These are phyloP conservation scores for Chaetodon trifascialis DNA, from an alignment of 2,113 vertebrate genomes.

Conservation along the genomic window DNA sequence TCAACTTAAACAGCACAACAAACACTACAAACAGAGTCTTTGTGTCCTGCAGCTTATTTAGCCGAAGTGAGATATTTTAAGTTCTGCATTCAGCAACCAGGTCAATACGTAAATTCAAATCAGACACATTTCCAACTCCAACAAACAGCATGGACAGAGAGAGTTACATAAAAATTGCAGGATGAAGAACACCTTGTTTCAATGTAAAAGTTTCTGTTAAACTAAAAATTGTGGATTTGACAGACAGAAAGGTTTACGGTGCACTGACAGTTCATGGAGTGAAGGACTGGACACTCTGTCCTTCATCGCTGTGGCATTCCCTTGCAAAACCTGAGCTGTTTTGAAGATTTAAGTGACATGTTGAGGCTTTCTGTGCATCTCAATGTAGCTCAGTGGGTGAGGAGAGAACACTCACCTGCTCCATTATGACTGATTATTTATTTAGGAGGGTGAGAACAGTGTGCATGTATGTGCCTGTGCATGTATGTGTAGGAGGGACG, in stretches of 20 bases:
- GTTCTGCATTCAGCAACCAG: background rate
- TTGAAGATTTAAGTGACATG: too few species aligned
- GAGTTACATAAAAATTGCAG: background rate
- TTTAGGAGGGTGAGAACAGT: background rate
- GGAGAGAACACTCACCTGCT: background rate
- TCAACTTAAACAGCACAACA: background rate
- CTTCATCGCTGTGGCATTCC: too few species aligned
- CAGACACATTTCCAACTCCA: constrained; percentile 1
- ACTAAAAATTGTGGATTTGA: background rate
- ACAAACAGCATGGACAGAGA: background rate
- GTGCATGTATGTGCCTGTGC: too few species aligned
- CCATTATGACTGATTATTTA: background rate
- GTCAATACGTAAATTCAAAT: background rate
- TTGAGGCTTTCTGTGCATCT: too few species aligned
- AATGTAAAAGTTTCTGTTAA: background rate
- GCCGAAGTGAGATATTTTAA: background rate
- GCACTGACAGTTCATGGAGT: background rate
- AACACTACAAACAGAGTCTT: constrained; percentile 17
- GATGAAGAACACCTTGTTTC: background rate
- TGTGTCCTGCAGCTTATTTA: background rate
- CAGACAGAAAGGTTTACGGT: background rate
- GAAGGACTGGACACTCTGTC: too few species aligned
- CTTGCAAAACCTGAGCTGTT: too few species aligned
- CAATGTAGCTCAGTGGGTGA: too few species aligned
- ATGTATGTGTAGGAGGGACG: background rate